A percentile compares a stretch with the other conserved stretches of the same genome.
phyloP scores from a whole-genome alignment of 1,140 invertebrate genomes.

The Euborellia annulipes region DNA sequence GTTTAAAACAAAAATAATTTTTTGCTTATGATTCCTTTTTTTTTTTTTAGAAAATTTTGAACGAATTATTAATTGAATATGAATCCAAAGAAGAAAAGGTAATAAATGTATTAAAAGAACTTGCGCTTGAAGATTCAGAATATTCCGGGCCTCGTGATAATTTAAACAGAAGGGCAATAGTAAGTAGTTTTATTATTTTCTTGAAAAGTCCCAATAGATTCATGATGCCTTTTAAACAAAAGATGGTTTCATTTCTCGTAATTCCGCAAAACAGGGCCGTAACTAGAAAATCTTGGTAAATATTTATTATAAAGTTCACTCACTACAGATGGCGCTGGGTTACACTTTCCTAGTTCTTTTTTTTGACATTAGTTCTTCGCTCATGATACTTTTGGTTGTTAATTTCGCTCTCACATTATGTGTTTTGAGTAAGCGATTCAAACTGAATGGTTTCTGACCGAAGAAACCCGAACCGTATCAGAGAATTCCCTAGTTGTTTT shows the following conservation, averaged over 20 bases:
- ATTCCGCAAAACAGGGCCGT: background rate
- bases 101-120: background rate
- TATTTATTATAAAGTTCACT: background rate
- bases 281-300: background rate
- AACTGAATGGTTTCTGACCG: no score
- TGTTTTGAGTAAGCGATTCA: no score
- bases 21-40: no score
- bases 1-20: no score
- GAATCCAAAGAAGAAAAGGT: background rate
- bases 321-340: no score
- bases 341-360: background rate
- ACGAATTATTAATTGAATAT: background rate
- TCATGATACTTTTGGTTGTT: background rate
- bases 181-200: background rate
- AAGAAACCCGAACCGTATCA: no score
- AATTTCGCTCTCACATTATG: no score
- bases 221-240: background rate
- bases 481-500: no score
- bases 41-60: slow-evolving; percentile 1
- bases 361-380: background rate
- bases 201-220: background rate
- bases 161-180: background rate
- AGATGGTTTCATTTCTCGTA: background rate
- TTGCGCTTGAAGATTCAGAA: background rate
- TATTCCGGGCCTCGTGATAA: background rate